Evolutionary conservation across 2,113 vertebrate species (phyloP).

Genomic region (Hepsetus odoe): DNA sequence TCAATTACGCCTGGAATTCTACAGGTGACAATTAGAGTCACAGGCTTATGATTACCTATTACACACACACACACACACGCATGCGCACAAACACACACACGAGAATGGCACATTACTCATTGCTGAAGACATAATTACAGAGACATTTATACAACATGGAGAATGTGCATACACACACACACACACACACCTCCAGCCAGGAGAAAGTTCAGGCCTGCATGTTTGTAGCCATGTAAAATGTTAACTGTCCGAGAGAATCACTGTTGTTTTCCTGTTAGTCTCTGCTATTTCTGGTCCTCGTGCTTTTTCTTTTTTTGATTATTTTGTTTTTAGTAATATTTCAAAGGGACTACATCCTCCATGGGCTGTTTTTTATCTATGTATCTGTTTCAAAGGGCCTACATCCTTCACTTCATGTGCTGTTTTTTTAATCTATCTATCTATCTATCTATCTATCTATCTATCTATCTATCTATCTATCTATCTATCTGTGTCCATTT

Average conservation of each 20-base stretch:
- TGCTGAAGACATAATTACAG: no score
- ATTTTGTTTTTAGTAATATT: neutral
- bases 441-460: no score
- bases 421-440: no score
- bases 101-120: slow-evolving; percentile 23
- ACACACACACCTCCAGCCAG: slow-evolving; percentile 8
- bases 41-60: slow-evolving; percentile 19
- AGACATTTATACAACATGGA: slow-evolving; percentile 1
- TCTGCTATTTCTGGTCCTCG: neutral
- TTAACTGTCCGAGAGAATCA: slow-evolving; percentile 43
- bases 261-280: slow-evolving; percentile 15
- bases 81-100: slow-evolving; percentile 7
- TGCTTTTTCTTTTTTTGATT: neutral
- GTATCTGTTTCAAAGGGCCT: neutral
- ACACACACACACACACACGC: slow-evolving; percentile 5
- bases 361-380: neutral
- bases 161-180: slow-evolving; percentile 9
- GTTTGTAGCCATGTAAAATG: slow-evolving; percentile 29
- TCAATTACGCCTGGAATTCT: slow-evolving; percentile 22
- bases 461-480: no score
- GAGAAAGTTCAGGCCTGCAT: neutral
- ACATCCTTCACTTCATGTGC: neutral
- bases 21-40: slow-evolving; percentile 38
- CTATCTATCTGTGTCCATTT: neutral
- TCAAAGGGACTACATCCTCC: no score